Conservation (phyloP, 2,113 vertebrate species). For the Paramormyrops kingsleyae region DNA sequence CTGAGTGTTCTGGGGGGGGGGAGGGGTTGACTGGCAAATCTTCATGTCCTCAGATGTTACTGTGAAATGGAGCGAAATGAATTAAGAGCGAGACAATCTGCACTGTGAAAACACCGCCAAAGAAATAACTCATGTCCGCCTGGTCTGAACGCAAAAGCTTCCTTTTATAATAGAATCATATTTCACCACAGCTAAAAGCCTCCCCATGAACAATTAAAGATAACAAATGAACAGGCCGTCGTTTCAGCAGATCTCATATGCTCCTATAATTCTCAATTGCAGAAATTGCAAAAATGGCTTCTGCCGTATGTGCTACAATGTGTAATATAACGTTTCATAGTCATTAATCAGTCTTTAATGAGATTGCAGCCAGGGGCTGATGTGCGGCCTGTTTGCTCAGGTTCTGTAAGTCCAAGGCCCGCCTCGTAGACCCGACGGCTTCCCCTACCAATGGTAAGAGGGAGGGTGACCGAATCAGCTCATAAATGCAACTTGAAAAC, state of each 20-base stretch:
- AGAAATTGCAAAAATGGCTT: conserved; percentile 60
- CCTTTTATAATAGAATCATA: conserved; percentile 55
- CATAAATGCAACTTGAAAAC: background rate
- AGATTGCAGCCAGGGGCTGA: conserved; percentile 52
- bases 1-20: background rate
- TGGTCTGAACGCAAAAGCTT: conserved; percentile 39
- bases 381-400: conserved; percentile 38
- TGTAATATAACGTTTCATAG: conserved; percentile 55
- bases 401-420: conserved; percentile 23
- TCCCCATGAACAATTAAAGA: conserved; percentile 65
- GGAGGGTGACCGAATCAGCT: background rate
- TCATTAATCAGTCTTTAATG: conserved; percentile 66
- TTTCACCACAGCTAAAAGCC: conserved; percentile 63
- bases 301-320: conserved; percentile 50
- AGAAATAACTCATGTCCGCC: conserved; percentile 40
- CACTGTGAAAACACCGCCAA: conserved; percentile 41
- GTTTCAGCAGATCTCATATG: conserved; percentile 54
- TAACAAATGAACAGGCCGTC: conserved; percentile 59
- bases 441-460: background rate
- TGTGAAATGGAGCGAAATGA: conserved; percentile 20
- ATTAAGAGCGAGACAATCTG: conserved; percentile 25
- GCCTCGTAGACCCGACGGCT: background rate
- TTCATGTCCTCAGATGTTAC: conserved; percentile 29
- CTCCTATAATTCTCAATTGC: conserved; percentile 59
- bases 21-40: background rate